Evolutionary conservation across 2,888 invertebrate species (phyloP).

Genomic region (Leucoptera coffeella): DNA sequence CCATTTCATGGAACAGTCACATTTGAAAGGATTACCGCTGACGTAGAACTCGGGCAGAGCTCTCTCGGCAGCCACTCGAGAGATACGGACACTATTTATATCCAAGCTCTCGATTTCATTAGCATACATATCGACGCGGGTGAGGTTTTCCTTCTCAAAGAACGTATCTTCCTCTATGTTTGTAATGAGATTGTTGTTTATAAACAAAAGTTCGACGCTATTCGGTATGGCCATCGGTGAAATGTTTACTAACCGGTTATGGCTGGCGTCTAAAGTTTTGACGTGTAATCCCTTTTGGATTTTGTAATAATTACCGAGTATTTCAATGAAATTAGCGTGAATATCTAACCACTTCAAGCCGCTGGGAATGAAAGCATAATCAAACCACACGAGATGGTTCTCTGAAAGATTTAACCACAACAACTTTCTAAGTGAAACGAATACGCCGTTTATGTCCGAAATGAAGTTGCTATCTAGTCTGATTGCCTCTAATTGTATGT

Average conservation of each 20-base stretch:
- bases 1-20: slow-evolving; percentile 96
- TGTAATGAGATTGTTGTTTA: slow-evolving; percentile 83
- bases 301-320: slow-evolving; percentile 82
- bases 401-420: slow-evolving; percentile 85
- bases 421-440: slow-evolving; percentile 75
- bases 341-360: slow-evolving; percentile 86
- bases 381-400: slow-evolving; percentile 89
- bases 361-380: slow-evolving; percentile 84
- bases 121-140: slow-evolving; percentile 84
- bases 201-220: slow-evolving; percentile 79
- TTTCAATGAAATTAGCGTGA: slow-evolving; percentile 83
- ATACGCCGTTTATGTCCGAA: slow-evolving; percentile 84
- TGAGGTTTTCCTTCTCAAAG: slow-evolving; percentile 73
- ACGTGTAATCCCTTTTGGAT: slow-evolving; percentile 72
- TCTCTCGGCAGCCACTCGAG: slow-evolving; percentile 62
- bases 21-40: slow-evolving; percentile 88
- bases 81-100: slow-evolving; percentile 70
- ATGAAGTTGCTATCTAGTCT: slow-evolving; percentile 83
- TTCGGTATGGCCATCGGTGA: slow-evolving; percentile 78
- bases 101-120: slow-evolving; percentile 80
- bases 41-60: slow-evolving; percentile 83
- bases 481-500: slow-evolving; percentile 78
- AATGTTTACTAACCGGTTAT: slow-evolving; percentile 77
- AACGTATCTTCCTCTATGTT: slow-evolving; percentile 79
- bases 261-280: slow-evolving; percentile 82